Evolutionary conservation across 2,113 vertebrate species (phyloP).

Genomic region (Melierax canorus): DNA sequence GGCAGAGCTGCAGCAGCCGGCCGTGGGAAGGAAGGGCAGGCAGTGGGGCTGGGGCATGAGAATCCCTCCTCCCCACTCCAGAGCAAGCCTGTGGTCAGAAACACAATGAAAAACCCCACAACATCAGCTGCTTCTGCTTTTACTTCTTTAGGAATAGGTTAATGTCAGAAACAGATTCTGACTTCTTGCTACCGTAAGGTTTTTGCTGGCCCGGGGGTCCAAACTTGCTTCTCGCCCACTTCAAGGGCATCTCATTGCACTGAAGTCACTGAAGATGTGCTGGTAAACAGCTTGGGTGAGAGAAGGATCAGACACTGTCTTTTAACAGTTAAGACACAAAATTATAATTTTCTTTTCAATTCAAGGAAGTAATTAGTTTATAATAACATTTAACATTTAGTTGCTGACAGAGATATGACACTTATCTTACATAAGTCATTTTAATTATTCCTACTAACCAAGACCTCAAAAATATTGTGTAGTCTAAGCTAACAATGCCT

Average conservation of each 20-base stretch:
- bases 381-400: conserved; percentile 58
- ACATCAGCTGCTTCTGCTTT: not conserved
- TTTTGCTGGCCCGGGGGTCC: not conserved
- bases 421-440: conserved; percentile 56
- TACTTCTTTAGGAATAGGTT: not conserved
- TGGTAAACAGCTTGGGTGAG: not conserved
- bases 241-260: not conserved
- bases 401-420: conserved; percentile 57
- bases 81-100: not conserved
- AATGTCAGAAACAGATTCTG: not conserved
- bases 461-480: conserved; percentile 46
- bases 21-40: not conserved
- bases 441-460: conserved; percentile 57
- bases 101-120: not conserved
- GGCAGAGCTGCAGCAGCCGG: not conserved
- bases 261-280: not conserved
- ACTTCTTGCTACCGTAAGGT: not conserved
- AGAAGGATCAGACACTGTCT: not conserved
- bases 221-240: not conserved
- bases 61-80: not conserved
- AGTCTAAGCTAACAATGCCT: conserved; percentile 44
- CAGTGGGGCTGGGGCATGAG: not conserved
- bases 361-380: conserved; percentile 52
- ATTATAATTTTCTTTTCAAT: conserved; percentile 34
- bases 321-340: conserved; percentile 9